These are phyloP conservation scores for Pomacea canaliculata DNA, from an alignment of 2,888 invertebrate genomes.

Conservation along the genomic window DNA sequence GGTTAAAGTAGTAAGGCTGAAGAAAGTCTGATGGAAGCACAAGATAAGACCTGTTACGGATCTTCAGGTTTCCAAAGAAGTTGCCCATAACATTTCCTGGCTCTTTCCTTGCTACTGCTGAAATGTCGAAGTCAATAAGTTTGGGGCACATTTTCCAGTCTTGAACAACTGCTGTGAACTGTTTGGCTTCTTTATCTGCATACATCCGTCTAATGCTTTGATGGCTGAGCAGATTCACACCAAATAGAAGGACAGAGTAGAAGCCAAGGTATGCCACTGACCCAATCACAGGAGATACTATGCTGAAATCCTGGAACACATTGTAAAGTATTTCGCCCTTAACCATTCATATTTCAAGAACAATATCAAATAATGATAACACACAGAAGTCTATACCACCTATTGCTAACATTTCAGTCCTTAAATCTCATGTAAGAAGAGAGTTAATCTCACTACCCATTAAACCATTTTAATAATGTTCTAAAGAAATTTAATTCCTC, in stretches of 20 bases:
- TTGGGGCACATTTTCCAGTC: constrained; percentile 17
- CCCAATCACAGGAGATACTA: constrained; percentile 1
- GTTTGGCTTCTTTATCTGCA: constrained; percentile 7
- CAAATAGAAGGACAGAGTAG: constrained; percentile 5
- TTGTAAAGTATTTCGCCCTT: not conserved
- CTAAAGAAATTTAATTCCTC: too few relatives aligned
- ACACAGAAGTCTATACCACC: too few relatives aligned
- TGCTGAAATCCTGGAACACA: constrained; percentile 15
- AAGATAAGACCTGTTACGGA: constrained; percentile 18
- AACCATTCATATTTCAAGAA: not conserved
- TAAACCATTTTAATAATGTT: too few relatives aligned
- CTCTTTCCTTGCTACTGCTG: constrained; percentile 1
- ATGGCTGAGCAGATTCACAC: constrained; percentile 18
- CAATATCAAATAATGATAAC: too few relatives aligned
- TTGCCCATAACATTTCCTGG: not conserved
- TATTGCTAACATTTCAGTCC: too few relatives aligned
- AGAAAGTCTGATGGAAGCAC: constrained; percentile 43
- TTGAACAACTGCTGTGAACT: constrained; percentile 22
- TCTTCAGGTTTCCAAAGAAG: constrained; percentile 26
- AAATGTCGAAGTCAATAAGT: constrained; percentile 16
- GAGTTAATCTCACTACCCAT: too few relatives aligned
- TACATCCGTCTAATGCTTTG: constrained; percentile 25
- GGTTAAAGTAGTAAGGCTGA: constrained; percentile 32
- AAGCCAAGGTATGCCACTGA: constrained; percentile 14
- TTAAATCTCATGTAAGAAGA: too few relatives aligned